Evolutionary conservation across 35 echinoderm and acorn worm species (phyloP).

Genomic region (Anneissia japonica): DNA sequence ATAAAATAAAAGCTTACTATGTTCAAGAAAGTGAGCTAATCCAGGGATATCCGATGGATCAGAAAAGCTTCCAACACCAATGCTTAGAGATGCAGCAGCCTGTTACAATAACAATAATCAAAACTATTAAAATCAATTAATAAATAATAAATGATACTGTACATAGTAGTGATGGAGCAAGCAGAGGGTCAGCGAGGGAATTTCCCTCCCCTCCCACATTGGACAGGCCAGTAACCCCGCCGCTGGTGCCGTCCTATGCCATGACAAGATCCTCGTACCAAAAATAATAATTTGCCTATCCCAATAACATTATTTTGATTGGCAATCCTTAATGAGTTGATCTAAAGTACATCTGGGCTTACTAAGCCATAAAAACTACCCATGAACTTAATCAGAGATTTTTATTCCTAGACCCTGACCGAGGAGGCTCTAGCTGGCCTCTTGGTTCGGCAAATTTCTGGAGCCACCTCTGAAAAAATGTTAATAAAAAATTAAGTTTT

Average conservation of each 20-base stretch:
- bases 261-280: not conserved
- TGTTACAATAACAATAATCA: slow-evolving; percentile 9
- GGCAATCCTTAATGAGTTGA: no score
- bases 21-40: slow-evolving; percentile 91
- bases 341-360: no score
- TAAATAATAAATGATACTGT: not conserved
- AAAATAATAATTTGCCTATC: not conserved
- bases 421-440: no score
- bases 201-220: not conserved
- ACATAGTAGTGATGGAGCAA: not conserved
- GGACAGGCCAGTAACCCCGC: not conserved
- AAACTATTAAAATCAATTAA: not conserved
- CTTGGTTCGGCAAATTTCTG: no score
- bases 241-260: not conserved
- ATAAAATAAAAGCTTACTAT: slow-evolving; percentile 79
- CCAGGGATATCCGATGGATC: slow-evolving; percentile 94
- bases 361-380: no score
- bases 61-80: slow-evolving; percentile 91
- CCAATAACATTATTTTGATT: no score
- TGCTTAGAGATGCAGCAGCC: slow-evolving; percentile 88
- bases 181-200: not conserved
- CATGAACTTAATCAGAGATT: no score
- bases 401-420: no score
- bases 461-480: no score
- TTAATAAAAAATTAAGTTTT: no score